Conservation (phyloP, 2,797 vertebrate genomes). For the Poecilia velifera region DNA sequence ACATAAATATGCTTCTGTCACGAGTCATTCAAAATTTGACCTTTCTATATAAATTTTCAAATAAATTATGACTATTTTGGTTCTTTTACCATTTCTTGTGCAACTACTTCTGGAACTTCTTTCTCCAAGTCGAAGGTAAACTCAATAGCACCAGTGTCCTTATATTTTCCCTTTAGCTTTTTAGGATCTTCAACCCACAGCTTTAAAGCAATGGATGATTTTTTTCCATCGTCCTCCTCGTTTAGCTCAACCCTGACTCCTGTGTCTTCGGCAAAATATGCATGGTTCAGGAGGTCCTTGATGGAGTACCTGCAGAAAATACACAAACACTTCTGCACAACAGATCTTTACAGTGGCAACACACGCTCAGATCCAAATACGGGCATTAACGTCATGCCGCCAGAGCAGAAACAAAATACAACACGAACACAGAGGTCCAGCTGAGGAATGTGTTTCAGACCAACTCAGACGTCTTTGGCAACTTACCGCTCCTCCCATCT, state of each 20-base stretch:
- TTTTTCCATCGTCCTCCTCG: slow-evolving; percentile 95
- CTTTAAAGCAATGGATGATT: slow-evolving; percentile 93
- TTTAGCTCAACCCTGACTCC: slow-evolving; percentile 98
- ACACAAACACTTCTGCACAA: slow-evolving; percentile 37
- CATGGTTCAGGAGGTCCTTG: slow-evolving; percentile 97
- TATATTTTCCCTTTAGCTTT: slow-evolving; percentile 98
- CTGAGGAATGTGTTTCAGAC: background rate
- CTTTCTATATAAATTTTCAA: background rate
- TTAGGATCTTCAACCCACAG: slow-evolving; percentile 98
- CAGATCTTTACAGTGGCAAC: slow-evolving; percentile 37
- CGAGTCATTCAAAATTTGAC: background rate
- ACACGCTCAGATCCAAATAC: slow-evolving; percentile 44
- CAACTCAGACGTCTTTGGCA: background rate
- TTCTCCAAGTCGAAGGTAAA: slow-evolving; percentile 95
- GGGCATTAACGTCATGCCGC: slow-evolving; percentile 37
- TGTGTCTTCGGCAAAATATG: slow-evolving; percentile 98
- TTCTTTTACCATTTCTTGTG: slow-evolving; percentile 96
- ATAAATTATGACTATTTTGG: background rate
- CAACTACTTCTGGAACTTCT: slow-evolving; percentile 94
- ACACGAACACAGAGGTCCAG: background rate
- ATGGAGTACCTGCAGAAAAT: slow-evolving; percentile 89
- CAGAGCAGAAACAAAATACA: slow-evolving; percentile 35
- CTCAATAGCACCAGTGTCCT: slow-evolving; percentile 97
- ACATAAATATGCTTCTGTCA: background rate
- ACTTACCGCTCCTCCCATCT: slow-evolving; percentile 95